Evolutionary conservation across 1,140 invertebrate species (phyloP).

Genomic region (Helicoverpa armigera): DNA sequence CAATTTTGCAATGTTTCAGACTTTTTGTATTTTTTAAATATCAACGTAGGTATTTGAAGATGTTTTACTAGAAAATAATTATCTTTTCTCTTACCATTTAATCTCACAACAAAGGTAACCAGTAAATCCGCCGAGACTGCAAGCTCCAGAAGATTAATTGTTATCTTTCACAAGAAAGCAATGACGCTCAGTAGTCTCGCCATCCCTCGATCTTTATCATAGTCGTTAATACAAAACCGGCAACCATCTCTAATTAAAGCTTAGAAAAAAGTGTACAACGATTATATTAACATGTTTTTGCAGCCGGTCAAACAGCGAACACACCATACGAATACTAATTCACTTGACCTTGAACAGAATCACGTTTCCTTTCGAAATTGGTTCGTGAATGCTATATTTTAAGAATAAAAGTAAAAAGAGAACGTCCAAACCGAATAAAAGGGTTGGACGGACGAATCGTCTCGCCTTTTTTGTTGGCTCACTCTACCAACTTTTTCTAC

Average conservation of each 20-base stretch:
- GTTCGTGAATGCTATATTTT: slow-evolving; percentile 84
- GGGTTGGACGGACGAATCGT: slow-evolving; percentile 76
- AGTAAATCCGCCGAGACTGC: background rate
- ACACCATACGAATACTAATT: slow-evolving; percentile 84
- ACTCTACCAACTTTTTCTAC: slow-evolving; percentile 69
- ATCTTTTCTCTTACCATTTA: no score
- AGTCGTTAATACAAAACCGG: slow-evolving; percentile 34
- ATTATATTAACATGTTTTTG: slow-evolving; percentile 83
- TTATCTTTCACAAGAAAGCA: background rate
- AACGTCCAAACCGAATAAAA: slow-evolving; percentile 79
- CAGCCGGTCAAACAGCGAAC: slow-evolving; percentile 81
- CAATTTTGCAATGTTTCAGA: no score
- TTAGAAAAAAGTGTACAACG: slow-evolving; percentile 77
- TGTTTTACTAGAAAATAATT: no score
- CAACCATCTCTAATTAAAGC: slow-evolving; percentile 71
- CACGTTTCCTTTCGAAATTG: slow-evolving; percentile 86
- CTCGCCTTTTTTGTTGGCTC: slow-evolving; percentile 71
- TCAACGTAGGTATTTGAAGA: no score
- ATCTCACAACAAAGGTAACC: background rate
- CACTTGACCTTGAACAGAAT: slow-evolving; percentile 81
- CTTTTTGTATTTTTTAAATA: no score
- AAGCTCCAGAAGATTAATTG: slow-evolving; percentile 1
- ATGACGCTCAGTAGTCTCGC: background rate
- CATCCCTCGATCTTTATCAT: background rate
- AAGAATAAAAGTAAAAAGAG: slow-evolving; percentile 84